Conservation (phyloP, 2,797 vertebrate species). For the Galago senegalensis region DNA sequence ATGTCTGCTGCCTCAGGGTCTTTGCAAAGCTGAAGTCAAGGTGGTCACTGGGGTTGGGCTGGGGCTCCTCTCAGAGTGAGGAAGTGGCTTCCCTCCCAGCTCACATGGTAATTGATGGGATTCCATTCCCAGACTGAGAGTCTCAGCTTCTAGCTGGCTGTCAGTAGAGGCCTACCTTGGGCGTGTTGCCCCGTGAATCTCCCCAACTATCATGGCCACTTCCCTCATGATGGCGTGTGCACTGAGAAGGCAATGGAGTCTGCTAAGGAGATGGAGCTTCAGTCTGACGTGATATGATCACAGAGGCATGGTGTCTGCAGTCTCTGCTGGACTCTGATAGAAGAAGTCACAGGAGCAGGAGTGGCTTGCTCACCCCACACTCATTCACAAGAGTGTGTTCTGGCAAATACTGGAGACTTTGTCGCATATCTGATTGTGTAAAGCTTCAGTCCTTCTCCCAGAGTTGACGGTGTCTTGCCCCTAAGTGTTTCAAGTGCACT, state of each 20-base stretch:
- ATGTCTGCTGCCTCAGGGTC: neutral
- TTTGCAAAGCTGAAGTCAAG: neutral
- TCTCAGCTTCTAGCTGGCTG: neutral
- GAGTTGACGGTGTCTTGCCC: neutral
- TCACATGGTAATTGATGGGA: neutral
- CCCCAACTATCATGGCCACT: neutral
- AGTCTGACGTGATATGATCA: neutral
- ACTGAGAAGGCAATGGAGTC: neutral
- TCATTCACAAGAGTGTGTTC: too few species aligned
- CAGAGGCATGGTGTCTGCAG: neutral
- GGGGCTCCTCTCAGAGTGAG: neutral
- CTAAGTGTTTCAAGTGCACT: neutral
- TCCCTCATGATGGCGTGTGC: neutral
- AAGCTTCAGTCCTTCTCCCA: neutral
- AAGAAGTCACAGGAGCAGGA: neutral
- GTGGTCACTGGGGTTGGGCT: neutral
- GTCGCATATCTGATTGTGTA: neutral
- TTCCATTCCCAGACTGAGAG: neutral
- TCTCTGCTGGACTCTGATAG: neutral
- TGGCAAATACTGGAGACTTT: neutral
- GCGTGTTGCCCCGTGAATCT: neutral
- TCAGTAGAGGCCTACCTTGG: neutral
- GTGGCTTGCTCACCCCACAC: too few species aligned
- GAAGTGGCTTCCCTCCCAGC: neutral
- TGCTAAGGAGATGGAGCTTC: neutral